Base-by-base conservation (phyloP, 53 echinoderm and acorn worm genomes). In the Henricia sp. region DNA sequence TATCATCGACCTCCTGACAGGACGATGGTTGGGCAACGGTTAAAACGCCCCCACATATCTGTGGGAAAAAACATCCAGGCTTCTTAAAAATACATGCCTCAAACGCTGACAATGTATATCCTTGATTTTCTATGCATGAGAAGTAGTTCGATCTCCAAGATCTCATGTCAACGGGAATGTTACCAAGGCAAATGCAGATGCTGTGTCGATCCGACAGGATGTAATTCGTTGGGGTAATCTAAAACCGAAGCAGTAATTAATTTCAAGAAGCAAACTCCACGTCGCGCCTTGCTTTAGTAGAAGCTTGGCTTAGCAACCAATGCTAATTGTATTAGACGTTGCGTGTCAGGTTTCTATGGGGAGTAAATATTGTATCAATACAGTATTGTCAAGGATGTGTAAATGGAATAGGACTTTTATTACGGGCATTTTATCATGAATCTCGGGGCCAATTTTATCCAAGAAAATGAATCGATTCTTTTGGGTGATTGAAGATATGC, bases 201-300 rank as follows among this genome's bases (percentile, higher is more conserved):
- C 56, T 53, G 52, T 73, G 55, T 73, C 73, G 73, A 73, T 73
- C 73, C 36, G 8, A 3, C 43, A 8, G 0, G 73, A 52, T 29
- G 73, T 73, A 73, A 73, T 73, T 55, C 73, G 11, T 33, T 16
- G 55, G 53, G 53, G 73, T 73, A 73, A 73, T 73, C 73, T 25
- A 35, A 73, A n/a, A 12, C 73, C 53, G n/a, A 73, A 34, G 52
- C 35, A 73, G n/a, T n/a, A 73, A 73, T 73, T 73, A 73, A 73
- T 73, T 73, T 73, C 73, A 6, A 54, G 53, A 55, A 19, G 73
- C 52, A 73, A 52, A 53, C n/a, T 54, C 55, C 55, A 54, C 33
- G 73, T 35, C 55, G 73, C 73, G 35, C 33, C 37, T 50, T 52
- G 71, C 52, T 36, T 71, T 34, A 35, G 16, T 19, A 20, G 73